phyloP scores from a whole-genome alignment of 2,113 vertebrate genomes.

The Chaetodon auriga region DNA sequence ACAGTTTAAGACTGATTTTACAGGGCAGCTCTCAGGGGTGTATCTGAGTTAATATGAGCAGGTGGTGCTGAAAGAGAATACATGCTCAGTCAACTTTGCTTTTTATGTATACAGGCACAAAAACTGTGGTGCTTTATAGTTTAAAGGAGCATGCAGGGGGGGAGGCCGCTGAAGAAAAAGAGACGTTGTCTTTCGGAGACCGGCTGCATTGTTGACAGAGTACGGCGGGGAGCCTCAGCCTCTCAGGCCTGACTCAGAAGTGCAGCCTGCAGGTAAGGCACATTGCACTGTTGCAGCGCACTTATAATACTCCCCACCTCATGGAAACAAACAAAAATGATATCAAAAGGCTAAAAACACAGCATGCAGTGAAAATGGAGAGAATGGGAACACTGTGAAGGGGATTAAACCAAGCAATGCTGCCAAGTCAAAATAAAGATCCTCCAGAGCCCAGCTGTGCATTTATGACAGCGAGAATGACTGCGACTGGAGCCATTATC shows the following conservation, averaged over 20 bases:
- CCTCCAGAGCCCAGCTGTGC: constrained; percentile 24
- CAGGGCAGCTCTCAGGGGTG: constrained; percentile 32
- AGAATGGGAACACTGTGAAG: constrained; percentile 5
- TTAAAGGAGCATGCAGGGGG: constrained; percentile 19
- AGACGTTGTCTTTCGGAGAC: constrained; percentile 35
- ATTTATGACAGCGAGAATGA: constrained; percentile 21
- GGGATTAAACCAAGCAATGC: constrained; percentile 14
- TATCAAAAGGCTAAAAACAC: constrained; percentile 14
- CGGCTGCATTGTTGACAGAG: constrained; percentile 29
- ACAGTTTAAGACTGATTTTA: constrained; percentile 34
- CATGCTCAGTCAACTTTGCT: constrained; percentile 38
- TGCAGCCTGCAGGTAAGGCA: constrained; percentile 40
- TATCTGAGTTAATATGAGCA: constrained; percentile 28
- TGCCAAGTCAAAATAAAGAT: constrained; percentile 7
- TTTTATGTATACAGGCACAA: constrained; percentile 31
- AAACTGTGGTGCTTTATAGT: constrained; percentile 32
- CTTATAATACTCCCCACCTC: constrained; percentile 11
- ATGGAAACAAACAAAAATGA: constrained; percentile 18
- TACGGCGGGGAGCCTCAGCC: constrained; percentile 3
- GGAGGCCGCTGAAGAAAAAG: constrained; percentile 13
- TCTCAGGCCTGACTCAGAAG: constrained; percentile 31
- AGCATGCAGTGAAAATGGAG: constrained; percentile 24
- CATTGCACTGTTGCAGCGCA: constrained; percentile 12
- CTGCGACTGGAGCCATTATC: constrained; percentile 23
- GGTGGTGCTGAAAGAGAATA: constrained; percentile 33